Conservation (phyloP, 92 coral and sea anemone species). For the Blastomussa wellsi region DNA sequence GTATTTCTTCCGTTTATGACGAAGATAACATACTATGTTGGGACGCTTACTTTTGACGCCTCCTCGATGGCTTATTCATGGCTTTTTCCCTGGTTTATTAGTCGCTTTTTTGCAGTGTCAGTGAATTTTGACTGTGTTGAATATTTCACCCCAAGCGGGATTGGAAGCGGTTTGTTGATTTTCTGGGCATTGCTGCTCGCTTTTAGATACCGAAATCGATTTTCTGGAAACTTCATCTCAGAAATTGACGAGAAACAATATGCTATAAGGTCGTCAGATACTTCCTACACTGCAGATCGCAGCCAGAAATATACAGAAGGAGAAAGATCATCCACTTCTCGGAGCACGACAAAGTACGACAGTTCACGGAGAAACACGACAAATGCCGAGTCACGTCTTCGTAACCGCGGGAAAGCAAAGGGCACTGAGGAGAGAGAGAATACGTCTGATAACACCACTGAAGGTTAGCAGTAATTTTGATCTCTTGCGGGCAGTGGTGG, state of each 20-base stretch:
- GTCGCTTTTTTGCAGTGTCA: constrained; percentile 42
- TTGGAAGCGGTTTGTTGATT: constrained; percentile 38
- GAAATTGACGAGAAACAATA: constrained; percentile 50
- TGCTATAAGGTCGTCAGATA: neutral
- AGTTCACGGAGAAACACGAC: constrained; percentile 13
- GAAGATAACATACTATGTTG: constrained; percentile 12
- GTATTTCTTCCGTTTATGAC: constrained; percentile 55
- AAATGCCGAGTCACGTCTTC: constrained; percentile 21
- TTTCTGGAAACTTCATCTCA: constrained; percentile 39
- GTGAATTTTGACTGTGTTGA: constrained; percentile 17
- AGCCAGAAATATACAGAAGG: neutral
- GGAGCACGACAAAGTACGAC: constrained; percentile 14
- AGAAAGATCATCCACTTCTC: neutral
- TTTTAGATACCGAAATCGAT: constrained; percentile 50
- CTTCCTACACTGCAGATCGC: neutral
- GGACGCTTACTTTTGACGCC: neutral
- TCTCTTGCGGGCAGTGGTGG: neutral
- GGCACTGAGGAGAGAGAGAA: neutral
- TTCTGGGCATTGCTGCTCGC: constrained; percentile 37
- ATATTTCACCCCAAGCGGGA: constrained; percentile 39
- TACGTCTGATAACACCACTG: neutral
- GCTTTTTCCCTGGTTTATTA: constrained; percentile 37
- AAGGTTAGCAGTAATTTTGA: constrained; percentile 11
- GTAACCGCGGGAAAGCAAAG: constrained; percentile 4
- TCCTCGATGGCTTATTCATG: constrained; percentile 41